phyloP scores from a whole-genome alignment of 1,140 invertebrate species.

The Drosophila pseudoananassae region DNA sequence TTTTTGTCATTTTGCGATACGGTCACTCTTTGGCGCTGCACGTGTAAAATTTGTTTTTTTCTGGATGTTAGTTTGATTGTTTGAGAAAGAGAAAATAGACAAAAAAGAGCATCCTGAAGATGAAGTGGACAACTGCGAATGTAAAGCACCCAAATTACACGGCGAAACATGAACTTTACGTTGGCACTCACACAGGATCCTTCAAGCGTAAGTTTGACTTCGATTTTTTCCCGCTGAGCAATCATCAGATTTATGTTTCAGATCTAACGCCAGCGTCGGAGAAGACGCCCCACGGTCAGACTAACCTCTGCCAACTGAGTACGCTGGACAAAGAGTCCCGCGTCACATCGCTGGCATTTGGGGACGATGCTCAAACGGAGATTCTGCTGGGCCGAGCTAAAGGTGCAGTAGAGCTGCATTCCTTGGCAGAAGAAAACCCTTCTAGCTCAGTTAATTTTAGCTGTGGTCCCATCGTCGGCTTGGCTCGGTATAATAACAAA shows the following conservation, averaged over 20 bases:
- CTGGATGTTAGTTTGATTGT: neutral
- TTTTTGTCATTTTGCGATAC: neutral
- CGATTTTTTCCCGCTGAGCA: neutral
- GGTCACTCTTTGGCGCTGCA: slow-evolving; percentile 50
- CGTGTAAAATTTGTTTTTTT: slow-evolving; percentile 66
- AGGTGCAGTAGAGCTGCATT: slow-evolving; percentile 59
- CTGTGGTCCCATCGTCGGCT: slow-evolving; percentile 68
- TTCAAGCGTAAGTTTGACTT: slow-evolving; percentile 75
- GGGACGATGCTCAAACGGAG: slow-evolving; percentile 87
- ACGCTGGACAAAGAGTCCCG: slow-evolving; percentile 85
- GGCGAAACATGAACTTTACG: slow-evolving; percentile 77
- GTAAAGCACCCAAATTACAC: slow-evolving; percentile 72
- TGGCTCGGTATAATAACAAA: slow-evolving; percentile 68
- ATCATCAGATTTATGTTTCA: slow-evolving; percentile 15
- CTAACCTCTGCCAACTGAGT: slow-evolving; percentile 85
- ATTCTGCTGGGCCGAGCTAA: slow-evolving; percentile 86
- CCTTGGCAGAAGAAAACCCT: slow-evolving; percentile 24
- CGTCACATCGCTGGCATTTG: slow-evolving; percentile 89
- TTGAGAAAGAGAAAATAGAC: neutral
- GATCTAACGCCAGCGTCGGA: slow-evolving; percentile 64
- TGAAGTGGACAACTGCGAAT: slow-evolving; percentile 83
- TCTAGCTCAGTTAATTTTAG: slow-evolving; percentile 35
- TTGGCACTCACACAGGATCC: slow-evolving; percentile 82
- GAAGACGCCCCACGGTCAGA: slow-evolving; percentile 67
- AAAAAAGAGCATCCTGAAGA: slow-evolving; percentile 20